Base-by-base conservation (phyloP, 1,140 invertebrate genomes). In the Andricus grossulariae region DNA sequence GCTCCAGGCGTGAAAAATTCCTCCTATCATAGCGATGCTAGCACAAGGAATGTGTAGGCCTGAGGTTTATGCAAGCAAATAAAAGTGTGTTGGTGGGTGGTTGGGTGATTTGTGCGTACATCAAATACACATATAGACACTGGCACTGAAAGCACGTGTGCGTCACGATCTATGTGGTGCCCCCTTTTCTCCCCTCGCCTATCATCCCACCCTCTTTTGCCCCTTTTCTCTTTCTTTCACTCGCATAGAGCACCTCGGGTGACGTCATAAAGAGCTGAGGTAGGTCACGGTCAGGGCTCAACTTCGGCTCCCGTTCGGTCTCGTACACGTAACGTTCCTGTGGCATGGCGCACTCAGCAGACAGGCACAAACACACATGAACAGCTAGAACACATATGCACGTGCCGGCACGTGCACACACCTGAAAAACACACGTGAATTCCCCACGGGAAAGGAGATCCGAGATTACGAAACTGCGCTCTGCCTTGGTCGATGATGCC, bases 251-350 rank as follows among this genome's bases (percentile, higher is more conserved):
- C 60, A 66, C 60, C 32, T 32, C 39, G 60, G 39, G 45, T 66
- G 60, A 66, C 60, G 60, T 66, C 60, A 66, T 66, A 66, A 66
- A 66, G 60, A 66, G 60, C 60, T 66, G 60, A 66, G 60, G 60
- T 66, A 66, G 60, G 60, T 66, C 60, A 66, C 60, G 60, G 60
- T 66, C 60, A 66, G 60, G 60, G 25, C 60, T 66, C 60, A 66
- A 66, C 60, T 66, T 66, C 25, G 60, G 60, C 60, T 66, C 60
- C 60, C 60, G 60, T 66, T 66, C 60, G 32, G 60, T 66, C 60
- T 66, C 57, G 21, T 32, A 60, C 57, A 60, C 52, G 39, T 45
- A 32, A 45, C 39, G 8, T 45, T 45, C n/a, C n/a, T 16, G 11
- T 60, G n/a, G 60, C 60, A 66, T 66, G 25, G 60, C 60, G 60